Evolutionary conservation across 2,113 vertebrate species (phyloP).

Genomic region (Gadus chalcogrammus): DNA sequence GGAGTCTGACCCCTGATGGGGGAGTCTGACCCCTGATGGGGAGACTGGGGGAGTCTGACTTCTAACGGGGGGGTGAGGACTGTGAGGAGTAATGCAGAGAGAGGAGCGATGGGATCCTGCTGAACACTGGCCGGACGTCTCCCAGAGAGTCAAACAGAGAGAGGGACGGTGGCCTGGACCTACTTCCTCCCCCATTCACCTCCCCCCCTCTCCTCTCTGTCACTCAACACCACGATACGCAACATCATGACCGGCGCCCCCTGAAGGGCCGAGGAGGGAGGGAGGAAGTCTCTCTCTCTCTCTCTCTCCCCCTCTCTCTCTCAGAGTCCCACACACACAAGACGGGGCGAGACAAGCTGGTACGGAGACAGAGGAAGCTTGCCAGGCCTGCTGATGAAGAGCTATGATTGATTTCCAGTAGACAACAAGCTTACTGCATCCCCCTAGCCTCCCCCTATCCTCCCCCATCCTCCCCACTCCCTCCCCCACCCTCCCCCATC

Average conservation of each 20-base stretch:
- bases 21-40: neutral
- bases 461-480: neutral
- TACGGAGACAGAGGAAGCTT: constrained; percentile 54
- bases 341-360: constrained; percentile 53
- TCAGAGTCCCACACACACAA: neutral
- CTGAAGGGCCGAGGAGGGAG: neutral
- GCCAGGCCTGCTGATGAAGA: constrained; percentile 54
- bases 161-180: constrained; percentile 56
- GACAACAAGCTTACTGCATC: constrained; percentile 55
- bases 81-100: constrained; percentile 42
- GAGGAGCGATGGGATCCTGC: constrained; percentile 45
- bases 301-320: neutral
- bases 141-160: constrained; percentile 31
- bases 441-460: neutral
- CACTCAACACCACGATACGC: constrained; percentile 10
- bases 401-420: constrained; percentile 60
- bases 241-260: no score
- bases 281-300: neutral
- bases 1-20: neutral
- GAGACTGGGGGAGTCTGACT: neutral
- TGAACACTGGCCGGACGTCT: constrained; percentile 2
- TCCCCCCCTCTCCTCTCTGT: constrained; percentile 41
- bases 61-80: constrained; percentile 18
- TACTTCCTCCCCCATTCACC: constrained; percentile 33
- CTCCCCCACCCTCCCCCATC: neutral